Evolutionary conservation across 1,140 invertebrate species (phyloP), one percentile per base, ranked within the genome.

Genomic region (Ylistrum balloti): DNA sequence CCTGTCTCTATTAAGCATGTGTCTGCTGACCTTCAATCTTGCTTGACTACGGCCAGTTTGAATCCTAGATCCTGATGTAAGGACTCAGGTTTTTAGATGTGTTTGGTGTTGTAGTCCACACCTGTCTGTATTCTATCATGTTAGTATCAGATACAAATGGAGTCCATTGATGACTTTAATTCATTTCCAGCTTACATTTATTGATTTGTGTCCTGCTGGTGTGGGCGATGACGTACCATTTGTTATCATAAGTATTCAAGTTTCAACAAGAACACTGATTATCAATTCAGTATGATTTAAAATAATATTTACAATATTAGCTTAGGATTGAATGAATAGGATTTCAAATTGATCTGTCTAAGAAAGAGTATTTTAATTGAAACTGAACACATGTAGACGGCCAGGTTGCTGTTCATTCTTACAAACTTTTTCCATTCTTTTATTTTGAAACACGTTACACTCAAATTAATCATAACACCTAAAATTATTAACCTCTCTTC

Each of bases 231-330:
- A 74, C 56, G 56, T 74, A 74, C 56, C n/a, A 74, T 74, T 28
- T 74, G 56, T 74, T 74, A 74, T 74, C 56, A 74, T 74, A 74
- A 74, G n/a, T 74, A 74, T 74, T 74, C 56, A 74, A 74, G 56
- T 74, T 74, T 74, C 56, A n/a, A 74, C 56, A 74, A 74, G 56
- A 74, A 17, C 56, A 5, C 5, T 74, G 56, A 74, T 74, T 74
- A 28, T 74, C 28, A 74, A 74, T 74, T 74, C 56, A 28, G n/a
- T 74, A 74, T n/a, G 56, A 28, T n/a, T 20, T 56, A 11, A 13
- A 38, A 38, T 5, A 38, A 13, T 38, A 38, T 38, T 38, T 38
- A 7, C 5, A 38, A 13, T 7, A n/a, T n/a, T n/a, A n/a, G n/a
- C n/a, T n/a, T n/a, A n/a, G n/a, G n/a, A n/a, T n/a, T n/a, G n/a